These are phyloP conservation scores for Blomia tropicalis DNA, from an alignment of 2,888 invertebrate genomes.

Conservation along the genomic window DNA sequence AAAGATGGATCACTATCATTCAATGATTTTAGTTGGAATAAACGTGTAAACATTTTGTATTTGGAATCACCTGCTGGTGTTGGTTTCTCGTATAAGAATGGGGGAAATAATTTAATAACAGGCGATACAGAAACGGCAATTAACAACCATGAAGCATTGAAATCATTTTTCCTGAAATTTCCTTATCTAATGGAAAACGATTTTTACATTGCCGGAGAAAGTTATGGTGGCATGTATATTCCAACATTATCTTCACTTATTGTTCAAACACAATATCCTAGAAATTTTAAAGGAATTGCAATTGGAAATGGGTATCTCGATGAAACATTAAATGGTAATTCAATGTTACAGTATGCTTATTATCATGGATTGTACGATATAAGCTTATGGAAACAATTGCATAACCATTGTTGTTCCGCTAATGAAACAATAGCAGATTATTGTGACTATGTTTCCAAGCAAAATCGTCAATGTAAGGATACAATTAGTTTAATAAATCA, in stretches of 20 bases:
- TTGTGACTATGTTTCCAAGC: slow-evolving; percentile 8
- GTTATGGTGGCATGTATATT: slow-evolving; percentile 41
- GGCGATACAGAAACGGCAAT: slow-evolving; percentile 37
- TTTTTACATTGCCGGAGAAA: slow-evolving; percentile 41
- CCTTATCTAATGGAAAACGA: slow-evolving; percentile 37
- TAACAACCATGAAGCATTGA: slow-evolving; percentile 40
- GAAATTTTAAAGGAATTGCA: slow-evolving; percentile 38
- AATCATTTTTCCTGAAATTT: slow-evolving; percentile 38
- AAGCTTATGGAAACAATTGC: slow-evolving; percentile 32
- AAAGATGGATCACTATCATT: slow-evolving; percentile 28
- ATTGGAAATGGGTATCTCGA: slow-evolving; percentile 38
- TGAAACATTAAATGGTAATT: slow-evolving; percentile 33
- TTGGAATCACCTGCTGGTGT: slow-evolving; percentile 41
- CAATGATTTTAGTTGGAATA: slow-evolving; percentile 32
- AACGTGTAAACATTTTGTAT: slow-evolving; percentile 38
- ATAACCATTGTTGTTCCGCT: slow-evolving; percentile 31
- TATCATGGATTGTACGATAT: slow-evolving; percentile 37
- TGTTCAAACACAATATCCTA: slow-evolving; percentile 31
- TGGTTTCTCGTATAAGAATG: slow-evolving; percentile 40
- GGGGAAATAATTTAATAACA: slow-evolving; percentile 37
- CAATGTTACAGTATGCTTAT: slow-evolving; percentile 36
- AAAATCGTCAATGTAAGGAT: neutral
- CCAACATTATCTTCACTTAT: slow-evolving; percentile 37
- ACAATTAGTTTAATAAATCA: neutral
- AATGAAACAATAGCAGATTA: neutral